Evolutionary conservation across 2,888 invertebrate species (phyloP), one percentile per base, ranked within the genome.

Genomic region (Macrophya alboannulata): DNA sequence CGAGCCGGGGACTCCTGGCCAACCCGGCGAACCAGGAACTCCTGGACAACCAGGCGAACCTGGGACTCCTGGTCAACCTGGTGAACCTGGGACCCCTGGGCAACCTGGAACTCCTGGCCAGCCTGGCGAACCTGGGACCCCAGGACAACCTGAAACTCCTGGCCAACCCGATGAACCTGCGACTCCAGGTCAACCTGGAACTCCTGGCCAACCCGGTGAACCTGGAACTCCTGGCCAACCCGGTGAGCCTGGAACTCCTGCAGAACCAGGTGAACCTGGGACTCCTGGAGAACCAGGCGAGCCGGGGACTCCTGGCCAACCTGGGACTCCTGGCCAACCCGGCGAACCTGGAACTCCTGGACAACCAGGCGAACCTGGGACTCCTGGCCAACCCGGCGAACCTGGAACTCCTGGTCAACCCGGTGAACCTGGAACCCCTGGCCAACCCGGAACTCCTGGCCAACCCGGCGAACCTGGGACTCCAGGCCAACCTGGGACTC

Each of bases 381-480:
- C 76, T 0, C 40, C 86, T 0, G 86, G 87, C n/a, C 8, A 71
- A 0, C 76, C 86, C 1, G 85, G 84, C 8, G 59, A 72, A n/a
- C 77, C 86, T 1, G 86, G 87, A 10, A 71, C 15, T 48, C 74
- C 86, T 51, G 86, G 86, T 31, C 21, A 55, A 0, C 68, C 84
- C 0, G 86, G 79, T 4, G 40, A 51, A 0, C 84, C 84, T 6
- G 87, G 86, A 0, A 48, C n/a, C 5, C 84, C 86, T 0, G 86
- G 85, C 4, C 45, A 62, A 0, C 76, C 84, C 1, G 86, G 84
- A 0, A 65, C 77, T 0, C 84, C 87, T 9, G 87, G 86, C 17
- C 25, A 0, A 74, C 89, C 87, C 8, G 88, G 87, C 8, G 85
- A 68, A 0, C 85, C 87, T 37, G 86, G 89, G 0, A 86, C 68